A percentile compares a stretch with the other conserved stretches of the same genome.
phyloP scores from a whole-genome alignment of 2,113 vertebrate species.

The Esox niger region DNA sequence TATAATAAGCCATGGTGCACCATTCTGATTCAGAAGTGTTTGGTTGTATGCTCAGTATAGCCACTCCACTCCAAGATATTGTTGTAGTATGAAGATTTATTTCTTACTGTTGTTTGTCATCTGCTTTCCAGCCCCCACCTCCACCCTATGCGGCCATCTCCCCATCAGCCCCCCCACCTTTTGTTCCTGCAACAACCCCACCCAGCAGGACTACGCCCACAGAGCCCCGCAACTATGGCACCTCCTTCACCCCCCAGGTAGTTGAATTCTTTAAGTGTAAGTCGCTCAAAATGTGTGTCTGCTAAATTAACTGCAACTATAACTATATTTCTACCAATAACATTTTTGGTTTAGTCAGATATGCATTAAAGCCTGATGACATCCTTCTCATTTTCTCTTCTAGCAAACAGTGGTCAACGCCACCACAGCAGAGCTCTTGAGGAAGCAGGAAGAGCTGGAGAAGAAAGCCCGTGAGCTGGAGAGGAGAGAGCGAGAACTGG shows the following conservation, averaged over 20 bases:
- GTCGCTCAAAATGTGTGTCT: no score
- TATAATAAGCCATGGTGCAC: background rate
- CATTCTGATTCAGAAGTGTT: background rate
- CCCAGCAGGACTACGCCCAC: constrained; percentile 80
- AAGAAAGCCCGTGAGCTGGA: constrained; percentile 89
- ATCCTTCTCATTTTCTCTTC: background rate
- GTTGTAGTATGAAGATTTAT: background rate
- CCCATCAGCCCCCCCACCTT: constrained; percentile 48
- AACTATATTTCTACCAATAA: no score
- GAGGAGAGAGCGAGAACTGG: constrained; percentile 85
- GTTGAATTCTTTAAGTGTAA: no score
- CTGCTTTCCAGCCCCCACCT: constrained; percentile 53
- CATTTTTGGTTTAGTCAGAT: background rate
- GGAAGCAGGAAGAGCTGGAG: constrained; percentile 92
- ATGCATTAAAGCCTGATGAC: background rate
- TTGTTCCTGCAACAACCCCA: constrained; percentile 52
- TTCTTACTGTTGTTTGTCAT: background rate
- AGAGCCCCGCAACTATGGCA: constrained; percentile 87
- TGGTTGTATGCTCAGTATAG: background rate
- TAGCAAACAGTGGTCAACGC: constrained; percentile 68
- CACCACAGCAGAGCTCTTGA: constrained; percentile 84
- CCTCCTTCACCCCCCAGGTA: constrained; percentile 87
- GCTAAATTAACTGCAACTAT: no score
- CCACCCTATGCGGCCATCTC: constrained; percentile 67
- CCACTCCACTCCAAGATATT: background rate